phyloP scores from a whole-genome alignment of 2,113 vertebrate species.

The Monopterus albus region DNA sequence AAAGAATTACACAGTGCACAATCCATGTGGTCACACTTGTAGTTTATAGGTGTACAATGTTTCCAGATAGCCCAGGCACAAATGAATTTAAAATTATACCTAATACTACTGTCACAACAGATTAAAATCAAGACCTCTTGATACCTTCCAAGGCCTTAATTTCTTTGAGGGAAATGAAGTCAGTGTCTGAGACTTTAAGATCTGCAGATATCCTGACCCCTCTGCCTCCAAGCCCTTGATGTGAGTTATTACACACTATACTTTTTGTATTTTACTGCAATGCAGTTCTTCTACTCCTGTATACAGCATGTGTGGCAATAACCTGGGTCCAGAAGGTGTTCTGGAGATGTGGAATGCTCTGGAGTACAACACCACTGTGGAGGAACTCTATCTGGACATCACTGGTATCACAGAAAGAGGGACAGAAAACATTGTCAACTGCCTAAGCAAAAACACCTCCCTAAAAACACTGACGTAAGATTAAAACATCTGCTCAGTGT shows the following conservation, averaged over 20 bases:
- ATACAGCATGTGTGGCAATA: constrained; percentile 78
- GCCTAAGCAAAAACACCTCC: constrained; percentile 72
- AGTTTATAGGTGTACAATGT: too few relatives aligned
- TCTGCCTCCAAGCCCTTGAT: neutral
- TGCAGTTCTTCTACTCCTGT: neutral
- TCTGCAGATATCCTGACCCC: neutral
- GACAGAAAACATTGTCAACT: constrained; percentile 71
- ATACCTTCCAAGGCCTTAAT: too few relatives aligned
- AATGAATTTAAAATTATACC: too few relatives aligned
- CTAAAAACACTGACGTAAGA: constrained; percentile 73
- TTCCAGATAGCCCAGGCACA: too few relatives aligned
- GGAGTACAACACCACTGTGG: constrained; percentile 70
- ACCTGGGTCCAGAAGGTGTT: constrained; percentile 73
- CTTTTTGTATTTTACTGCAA: neutral
- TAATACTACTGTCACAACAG: too few relatives aligned
- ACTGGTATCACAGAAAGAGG: constrained; percentile 78
- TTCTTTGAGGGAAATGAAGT: too few relatives aligned
- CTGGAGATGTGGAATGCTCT: constrained; percentile 73
- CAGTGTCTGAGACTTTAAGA: neutral
- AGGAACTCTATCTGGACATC: constrained; percentile 80
- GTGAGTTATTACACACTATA: too few relatives aligned
- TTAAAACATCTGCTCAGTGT: neutral
- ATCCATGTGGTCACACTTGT: too few relatives aligned
- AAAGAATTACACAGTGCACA: too few relatives aligned
- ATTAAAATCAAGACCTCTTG: too few relatives aligned